Conservation (phyloP, 2,888 invertebrate species). For the Eilema depressum region DNA sequence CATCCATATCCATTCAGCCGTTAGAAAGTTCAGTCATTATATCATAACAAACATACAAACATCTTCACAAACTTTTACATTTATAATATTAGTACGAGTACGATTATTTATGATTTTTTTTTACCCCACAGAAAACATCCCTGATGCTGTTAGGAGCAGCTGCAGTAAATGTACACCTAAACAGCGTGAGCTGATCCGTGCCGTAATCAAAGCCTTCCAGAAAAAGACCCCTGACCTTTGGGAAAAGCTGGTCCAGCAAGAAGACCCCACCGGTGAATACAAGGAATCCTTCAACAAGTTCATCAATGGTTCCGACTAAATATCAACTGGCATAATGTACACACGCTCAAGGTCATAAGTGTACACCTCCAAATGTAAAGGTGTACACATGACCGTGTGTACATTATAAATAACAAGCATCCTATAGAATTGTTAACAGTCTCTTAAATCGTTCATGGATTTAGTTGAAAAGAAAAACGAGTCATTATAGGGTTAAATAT, state of each 20-base stretch:
- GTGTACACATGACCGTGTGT: too few relatives aligned
- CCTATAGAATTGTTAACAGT: not conserved
- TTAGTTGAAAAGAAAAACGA: not conserved
- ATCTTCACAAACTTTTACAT: too few relatives aligned
- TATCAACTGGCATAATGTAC: not conserved
- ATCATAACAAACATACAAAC: too few relatives aligned
- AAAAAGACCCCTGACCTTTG: slow-evolving; percentile 89
- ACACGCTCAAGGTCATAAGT: not conserved
- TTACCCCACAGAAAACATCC: slow-evolving; percentile 67
- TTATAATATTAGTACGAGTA: too few relatives aligned
- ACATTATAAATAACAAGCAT: not conserved
- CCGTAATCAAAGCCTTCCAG: slow-evolving; percentile 88
- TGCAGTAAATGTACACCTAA: slow-evolving; percentile 89
- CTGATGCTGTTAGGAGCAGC: slow-evolving; percentile 75
- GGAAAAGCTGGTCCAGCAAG: slow-evolving; percentile 88
- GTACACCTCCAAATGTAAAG: too few relatives aligned
- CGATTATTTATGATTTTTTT: not conserved
- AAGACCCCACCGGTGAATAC: slow-evolving; percentile 89
- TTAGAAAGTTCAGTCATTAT: too few relatives aligned
- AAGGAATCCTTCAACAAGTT: slow-evolving; percentile 86
- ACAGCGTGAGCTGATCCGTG: slow-evolving; percentile 86
- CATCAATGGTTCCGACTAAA: slow-evolving; percentile 63
- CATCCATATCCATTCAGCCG: too few relatives aligned
- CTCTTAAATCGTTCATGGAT: not conserved
- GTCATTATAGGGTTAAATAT: too few relatives aligned